These are phyloP conservation scores for Hylaeus volcanicus DNA, from an alignment of 1,140 invertebrate genomes.

Conservation along the genomic window DNA sequence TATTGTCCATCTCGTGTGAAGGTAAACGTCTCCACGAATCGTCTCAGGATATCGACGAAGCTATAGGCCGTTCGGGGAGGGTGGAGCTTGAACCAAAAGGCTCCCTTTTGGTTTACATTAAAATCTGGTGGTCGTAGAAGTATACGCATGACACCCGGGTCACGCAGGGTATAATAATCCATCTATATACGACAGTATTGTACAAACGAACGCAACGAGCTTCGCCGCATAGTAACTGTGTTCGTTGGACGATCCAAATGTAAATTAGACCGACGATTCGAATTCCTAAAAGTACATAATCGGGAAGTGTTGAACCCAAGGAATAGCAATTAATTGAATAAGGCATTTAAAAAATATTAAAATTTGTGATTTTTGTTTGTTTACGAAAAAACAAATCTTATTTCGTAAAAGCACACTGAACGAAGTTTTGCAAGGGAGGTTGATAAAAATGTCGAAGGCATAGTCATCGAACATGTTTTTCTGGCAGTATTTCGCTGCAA, in stretches of 20 bases:
- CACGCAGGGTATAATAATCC: constrained; percentile 77
- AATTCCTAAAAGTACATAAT: too few relatives aligned
- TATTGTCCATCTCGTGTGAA: neutral
- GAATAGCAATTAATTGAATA: too few relatives aligned
- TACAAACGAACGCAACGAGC: constrained; percentile 47
- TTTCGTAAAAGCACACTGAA: too few relatives aligned
- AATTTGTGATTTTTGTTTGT: too few relatives aligned
- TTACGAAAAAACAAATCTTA: too few relatives aligned
- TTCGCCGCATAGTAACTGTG: constrained; percentile 20
- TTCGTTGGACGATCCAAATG: constrained; percentile 30
- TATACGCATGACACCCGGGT: constrained; percentile 71
- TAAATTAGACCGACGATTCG: too few relatives aligned
- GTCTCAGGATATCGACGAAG: neutral
- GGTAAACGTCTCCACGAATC: neutral
- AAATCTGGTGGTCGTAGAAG: constrained; percentile 55
- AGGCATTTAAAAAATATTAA: too few relatives aligned
- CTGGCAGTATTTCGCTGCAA: too few relatives aligned
- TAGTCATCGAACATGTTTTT: too few relatives aligned
- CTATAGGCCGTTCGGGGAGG: neutral
- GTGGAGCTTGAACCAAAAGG: constrained; percentile 4
- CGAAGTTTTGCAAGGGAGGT: too few relatives aligned
- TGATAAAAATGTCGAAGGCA: too few relatives aligned
- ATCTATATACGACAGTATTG: constrained; percentile 54
- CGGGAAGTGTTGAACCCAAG: too few relatives aligned
- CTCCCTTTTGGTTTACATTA: constrained; percentile 45